Evolutionary conservation across 2,888 invertebrate species (phyloP).

Genomic region (Cephus rjabovi): DNA sequence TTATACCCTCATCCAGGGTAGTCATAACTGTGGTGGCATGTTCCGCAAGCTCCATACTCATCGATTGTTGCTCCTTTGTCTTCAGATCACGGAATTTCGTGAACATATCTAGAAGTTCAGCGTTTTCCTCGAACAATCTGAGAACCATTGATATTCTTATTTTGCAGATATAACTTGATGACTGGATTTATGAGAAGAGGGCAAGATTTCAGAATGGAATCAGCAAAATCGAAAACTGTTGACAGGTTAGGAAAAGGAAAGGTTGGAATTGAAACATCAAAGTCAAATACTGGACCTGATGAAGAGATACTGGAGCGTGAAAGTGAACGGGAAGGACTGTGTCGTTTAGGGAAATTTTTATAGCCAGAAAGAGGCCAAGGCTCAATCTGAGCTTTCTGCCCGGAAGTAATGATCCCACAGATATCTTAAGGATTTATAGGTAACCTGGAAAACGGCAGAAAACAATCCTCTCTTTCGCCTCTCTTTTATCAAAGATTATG

Average conservation of each 20-base stretch:
- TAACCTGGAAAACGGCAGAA: background rate
- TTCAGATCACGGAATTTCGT: conserved; percentile 83
- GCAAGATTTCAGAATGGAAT: background rate
- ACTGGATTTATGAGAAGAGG: background rate
- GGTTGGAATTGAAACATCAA: background rate
- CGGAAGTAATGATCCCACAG: background rate
- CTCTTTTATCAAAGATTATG: background rate
- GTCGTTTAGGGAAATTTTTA: background rate
- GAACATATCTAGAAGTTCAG: conserved; percentile 82
- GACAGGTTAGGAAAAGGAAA: background rate
- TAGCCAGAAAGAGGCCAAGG: background rate
- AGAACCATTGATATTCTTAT: conserved; percentile 37
- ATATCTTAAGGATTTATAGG: background rate
- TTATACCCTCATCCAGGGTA: conserved; percentile 89
- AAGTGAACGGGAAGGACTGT: background rate
- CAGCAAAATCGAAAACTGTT: background rate
- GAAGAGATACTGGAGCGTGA: background rate
- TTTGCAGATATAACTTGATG: background rate
- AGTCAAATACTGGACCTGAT: background rate
- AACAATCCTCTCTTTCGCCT: background rate
- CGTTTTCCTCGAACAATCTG: conserved; percentile 90
- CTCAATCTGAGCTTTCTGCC: background rate
- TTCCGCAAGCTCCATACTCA: conserved; percentile 85
- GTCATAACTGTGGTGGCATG: conserved; percentile 92
- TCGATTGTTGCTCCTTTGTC: conserved; percentile 84